These are phyloP conservation scores for Zeus faber DNA, from an alignment of 2,113 vertebrate species.

Conservation along the genomic window DNA sequence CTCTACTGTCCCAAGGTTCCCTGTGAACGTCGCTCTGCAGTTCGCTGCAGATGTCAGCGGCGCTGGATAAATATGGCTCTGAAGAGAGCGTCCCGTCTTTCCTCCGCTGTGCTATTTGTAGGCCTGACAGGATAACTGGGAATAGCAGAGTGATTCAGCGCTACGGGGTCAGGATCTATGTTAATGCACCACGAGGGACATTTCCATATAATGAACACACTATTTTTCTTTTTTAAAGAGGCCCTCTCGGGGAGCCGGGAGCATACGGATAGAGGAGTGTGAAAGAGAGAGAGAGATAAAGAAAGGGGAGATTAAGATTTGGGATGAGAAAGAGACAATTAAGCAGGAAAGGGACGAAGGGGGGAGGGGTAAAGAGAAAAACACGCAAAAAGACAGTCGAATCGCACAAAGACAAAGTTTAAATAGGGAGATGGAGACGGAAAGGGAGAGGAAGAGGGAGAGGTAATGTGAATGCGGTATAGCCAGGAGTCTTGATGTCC, in stretches of 20 bases:
- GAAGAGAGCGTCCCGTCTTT: conserved; percentile 23
- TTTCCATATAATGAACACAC: conserved; percentile 68
- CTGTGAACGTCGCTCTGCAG: not conserved
- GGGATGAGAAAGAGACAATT: conserved; percentile 5
- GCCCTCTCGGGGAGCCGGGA: conserved; percentile 54
- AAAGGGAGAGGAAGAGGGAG: conserved; percentile 28
- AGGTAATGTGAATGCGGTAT: conserved; percentile 49
- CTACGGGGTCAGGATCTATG: conserved; percentile 60
- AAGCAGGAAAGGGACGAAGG: conserved; percentile 8
- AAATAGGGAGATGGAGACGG: conserved; percentile 51
- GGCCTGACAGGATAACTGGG: conserved; percentile 44
- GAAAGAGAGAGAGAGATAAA: conserved; percentile 18
- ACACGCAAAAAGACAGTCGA: too few relatives aligned
- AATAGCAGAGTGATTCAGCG: conserved; percentile 51
- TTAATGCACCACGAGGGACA: conserved; percentile 56
- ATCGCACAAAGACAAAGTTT: conserved; percentile 17
- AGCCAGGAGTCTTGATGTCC: conserved; percentile 48
- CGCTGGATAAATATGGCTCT: too few relatives aligned
- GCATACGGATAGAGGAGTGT: conserved; percentile 41
- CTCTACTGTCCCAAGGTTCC: conserved; percentile 6
- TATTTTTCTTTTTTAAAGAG: conserved; percentile 59
- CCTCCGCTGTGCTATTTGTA: conserved; percentile 35
- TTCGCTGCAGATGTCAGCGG: not conserved
- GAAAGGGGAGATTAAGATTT: not conserved
- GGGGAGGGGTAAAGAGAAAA: conserved; percentile 24